phyloP scores from a whole-genome alignment of 2,113 vertebrate genomes.

The Natator depressus region DNA sequence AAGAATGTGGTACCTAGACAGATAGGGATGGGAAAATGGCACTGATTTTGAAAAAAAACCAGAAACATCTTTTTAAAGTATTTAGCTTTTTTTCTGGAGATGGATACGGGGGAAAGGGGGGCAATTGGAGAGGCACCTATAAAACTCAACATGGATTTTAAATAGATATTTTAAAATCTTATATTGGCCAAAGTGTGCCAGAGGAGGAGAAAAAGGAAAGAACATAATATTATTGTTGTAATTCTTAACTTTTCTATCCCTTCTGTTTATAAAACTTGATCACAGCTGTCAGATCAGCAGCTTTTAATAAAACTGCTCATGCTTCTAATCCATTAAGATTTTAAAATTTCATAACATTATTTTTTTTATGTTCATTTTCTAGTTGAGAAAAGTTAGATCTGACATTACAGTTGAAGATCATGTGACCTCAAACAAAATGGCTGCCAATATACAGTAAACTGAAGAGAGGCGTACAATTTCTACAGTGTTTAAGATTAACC shows the following conservation, averaged over 20 bases:
- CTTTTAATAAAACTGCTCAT: conserved; percentile 7
- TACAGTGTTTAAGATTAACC: conserved; percentile 66
- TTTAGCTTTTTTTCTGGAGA: background rate
- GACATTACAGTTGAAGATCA: background rate
- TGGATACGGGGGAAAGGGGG: background rate
- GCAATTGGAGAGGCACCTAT: background rate
- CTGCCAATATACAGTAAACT: conserved; percentile 15
- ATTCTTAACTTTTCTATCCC: background rate
- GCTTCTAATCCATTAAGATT: background rate
- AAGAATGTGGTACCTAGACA: conserved; percentile 1
- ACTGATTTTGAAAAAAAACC: background rate
- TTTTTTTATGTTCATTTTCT: background rate
- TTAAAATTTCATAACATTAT: background rate
- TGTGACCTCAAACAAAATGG: conserved; percentile 1
- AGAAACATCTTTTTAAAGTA: background rate
- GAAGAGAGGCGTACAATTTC: conserved; percentile 41
- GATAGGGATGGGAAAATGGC: background rate
- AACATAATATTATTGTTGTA: background rate
- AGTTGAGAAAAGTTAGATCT: background rate
- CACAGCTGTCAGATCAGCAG: background rate
- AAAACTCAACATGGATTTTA: background rate
- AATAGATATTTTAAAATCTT: background rate
- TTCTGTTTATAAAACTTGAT: background rate
- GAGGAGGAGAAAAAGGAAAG: background rate
- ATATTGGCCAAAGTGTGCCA: background rate